Conservation (phyloP, 2,888 invertebrate species). For the Leucoma salicis region DNA sequence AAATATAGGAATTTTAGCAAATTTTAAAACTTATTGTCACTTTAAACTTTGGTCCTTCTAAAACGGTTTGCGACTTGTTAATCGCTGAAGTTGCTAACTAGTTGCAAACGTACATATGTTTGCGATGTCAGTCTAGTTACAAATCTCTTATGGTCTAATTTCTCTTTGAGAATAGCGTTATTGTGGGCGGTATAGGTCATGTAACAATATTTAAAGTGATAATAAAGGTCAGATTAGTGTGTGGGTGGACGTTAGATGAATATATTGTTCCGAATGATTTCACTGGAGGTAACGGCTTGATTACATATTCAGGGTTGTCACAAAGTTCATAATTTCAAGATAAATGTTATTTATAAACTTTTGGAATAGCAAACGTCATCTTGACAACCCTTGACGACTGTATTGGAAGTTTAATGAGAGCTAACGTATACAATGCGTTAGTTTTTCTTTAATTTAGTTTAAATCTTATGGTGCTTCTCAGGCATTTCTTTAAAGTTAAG, state of each 20-base stretch:
- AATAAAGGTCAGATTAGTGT: slow-evolving; percentile 4
- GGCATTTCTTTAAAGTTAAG: not conserved
- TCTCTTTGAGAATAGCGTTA: slow-evolving; percentile 4
- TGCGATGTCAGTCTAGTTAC: no score
- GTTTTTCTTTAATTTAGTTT: not conserved
- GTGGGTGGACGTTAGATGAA: slow-evolving; percentile 1
- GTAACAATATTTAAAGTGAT: slow-evolving; percentile 6
- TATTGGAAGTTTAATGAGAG: no score
- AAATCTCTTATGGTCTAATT: no score
- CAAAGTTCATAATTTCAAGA: not conserved
- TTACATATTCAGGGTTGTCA: not conserved
- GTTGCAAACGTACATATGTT: no score
- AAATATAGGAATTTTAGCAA: no score
- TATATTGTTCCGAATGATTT: not conserved
- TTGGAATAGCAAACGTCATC: not conserved
- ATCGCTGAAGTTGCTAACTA: no score
- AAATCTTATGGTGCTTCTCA: not conserved
- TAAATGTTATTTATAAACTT: not conserved
- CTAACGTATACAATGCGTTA: not conserved
- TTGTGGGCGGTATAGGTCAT: slow-evolving; percentile 7
- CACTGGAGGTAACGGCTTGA: not conserved
- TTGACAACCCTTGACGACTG: no score
- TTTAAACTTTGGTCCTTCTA: no score
- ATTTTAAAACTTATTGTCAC: no score
- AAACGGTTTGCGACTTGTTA: no score